Percentiles rank a stretch among this genome's conserved stretches.
Evolutionary conservation across 2,113 vertebrate species (phyloP).

Genomic region (Corvus cornix): DNA sequence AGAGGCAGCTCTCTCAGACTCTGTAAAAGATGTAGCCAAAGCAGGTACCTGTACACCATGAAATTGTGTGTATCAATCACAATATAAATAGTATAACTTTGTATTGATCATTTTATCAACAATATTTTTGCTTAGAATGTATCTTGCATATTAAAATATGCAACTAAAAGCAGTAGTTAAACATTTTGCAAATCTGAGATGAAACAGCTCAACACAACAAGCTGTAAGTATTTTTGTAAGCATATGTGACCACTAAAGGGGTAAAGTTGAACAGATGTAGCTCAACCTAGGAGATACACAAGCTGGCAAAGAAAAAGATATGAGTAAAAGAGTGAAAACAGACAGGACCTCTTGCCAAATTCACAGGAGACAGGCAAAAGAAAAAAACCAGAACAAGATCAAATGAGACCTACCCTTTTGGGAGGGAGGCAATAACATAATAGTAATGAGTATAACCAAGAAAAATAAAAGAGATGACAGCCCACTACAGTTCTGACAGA

Average conservation of each 20-base stretch:
- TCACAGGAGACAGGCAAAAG: background rate
- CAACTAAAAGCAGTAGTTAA: background rate
- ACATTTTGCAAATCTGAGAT: background rate
- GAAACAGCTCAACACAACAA: background rate
- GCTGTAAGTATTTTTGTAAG: background rate
- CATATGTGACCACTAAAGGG: background rate
- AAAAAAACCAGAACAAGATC: background rate
- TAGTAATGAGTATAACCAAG: background rate
- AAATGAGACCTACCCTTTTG: background rate
- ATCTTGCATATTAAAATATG: background rate
- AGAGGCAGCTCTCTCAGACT: background rate
- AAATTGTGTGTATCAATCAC: background rate
- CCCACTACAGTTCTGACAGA: background rate
- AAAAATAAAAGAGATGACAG: background rate
- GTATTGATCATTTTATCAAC: fast-evolving
- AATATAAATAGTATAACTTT: background rate
- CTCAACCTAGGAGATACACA: background rate
- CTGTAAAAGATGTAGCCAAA: background rate
- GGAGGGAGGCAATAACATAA: background rate
- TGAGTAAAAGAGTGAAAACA: background rate
- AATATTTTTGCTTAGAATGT: background rate
- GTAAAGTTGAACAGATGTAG: background rate
- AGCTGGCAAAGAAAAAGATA: background rate
- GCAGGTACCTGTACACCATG: background rate
- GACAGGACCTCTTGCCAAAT: background rate